Base-by-base conservation (phyloP, 2,113 vertebrate species). In the Dasyornis broadbenti region DNA sequence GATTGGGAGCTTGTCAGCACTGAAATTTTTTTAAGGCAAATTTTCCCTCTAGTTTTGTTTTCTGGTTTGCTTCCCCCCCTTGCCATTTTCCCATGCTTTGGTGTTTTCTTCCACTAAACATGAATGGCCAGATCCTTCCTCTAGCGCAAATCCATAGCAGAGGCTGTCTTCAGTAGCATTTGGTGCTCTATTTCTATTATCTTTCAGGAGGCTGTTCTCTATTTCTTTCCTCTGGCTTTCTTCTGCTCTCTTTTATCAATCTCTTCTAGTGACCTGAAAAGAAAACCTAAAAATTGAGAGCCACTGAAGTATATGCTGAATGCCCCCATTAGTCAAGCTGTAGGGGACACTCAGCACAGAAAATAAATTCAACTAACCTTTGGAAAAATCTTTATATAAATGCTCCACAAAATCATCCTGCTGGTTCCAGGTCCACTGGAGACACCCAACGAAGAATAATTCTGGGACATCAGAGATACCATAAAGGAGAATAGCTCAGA, bases 321-420 rank as follows among this genome's bases (percentile, higher is more conserved):
- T 92, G 87, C 56, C 53, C 82, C 93, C 76, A 90, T 95, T 95
- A 97, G 94, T 82, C 57, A 94, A 94, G 82, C 95, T 95, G 92
- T 61, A 93, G 94, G 92, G 92, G 92, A 93, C 88, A 93, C 82
- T 65, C 66, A 45, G 72, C 52, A 79, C 56, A 86, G 70, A 59
- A 89, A 89, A 90, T 66, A 92, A 70, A 54, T 57, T 82, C 82
- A 86, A 81, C 79, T 78, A 94, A 86, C 56, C 86, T 96, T 96
- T 96, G 56, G 71, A 93, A 95, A 95, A 89, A 82, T 72, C 88
- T 95, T 95, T 89, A 86, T 65, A 96, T 89, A 95, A 95, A 95
- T 39, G 90, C 86, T 86, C 90, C 60, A 73, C 76, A 95, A 86
- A 96, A 94, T 81, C 68, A 92, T 84, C 94, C 90, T 93, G 88